Percentiles rank a stretch among this genome's conserved stretches.
Evolutionary conservation across 1,140 invertebrate genomes (phyloP).

Genomic region (Triops longicaudatus): DNA sequence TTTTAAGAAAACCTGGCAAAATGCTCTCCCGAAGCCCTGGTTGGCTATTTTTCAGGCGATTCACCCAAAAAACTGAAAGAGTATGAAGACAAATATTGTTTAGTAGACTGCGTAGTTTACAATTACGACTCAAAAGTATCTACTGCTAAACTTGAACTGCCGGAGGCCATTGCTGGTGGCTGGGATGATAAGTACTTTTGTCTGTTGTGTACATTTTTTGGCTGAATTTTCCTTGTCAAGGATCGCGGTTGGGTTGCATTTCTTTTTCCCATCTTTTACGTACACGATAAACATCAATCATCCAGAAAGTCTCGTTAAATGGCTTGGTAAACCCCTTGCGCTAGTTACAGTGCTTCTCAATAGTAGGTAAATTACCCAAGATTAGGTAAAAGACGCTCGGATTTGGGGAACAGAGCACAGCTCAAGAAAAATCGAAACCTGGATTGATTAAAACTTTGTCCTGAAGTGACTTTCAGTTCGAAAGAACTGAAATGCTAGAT

Average conservation of each 20-base stretch:
- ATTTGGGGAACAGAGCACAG: neutral
- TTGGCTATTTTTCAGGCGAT: neutral
- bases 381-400: too few relatives aligned
- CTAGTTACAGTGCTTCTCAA: neutral
- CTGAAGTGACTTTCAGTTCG: too few relatives aligned
- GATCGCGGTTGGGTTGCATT: conserved; percentile 16
- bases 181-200: neutral
- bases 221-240: neutral
- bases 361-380: too few relatives aligned
- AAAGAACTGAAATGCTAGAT: too few relatives aligned
- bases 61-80: neutral
- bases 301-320: conserved; percentile 25
- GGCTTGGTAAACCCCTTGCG: conserved; percentile 19
- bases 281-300: conserved; percentile 24
- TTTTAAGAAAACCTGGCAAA: neutral
- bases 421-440: too few relatives aligned
- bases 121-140: conserved; percentile 10
- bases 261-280: conserved; percentile 25
- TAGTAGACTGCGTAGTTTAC: neutral
- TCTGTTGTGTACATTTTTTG: neutral
- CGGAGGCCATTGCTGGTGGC: conserved; percentile 14
- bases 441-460: too few relatives aligned
- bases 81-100: neutral
- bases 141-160: neutral
- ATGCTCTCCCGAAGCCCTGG: conserved; percentile 13